phyloP scores from a whole-genome alignment of 2,113 vertebrate genomes.

The Pantherophis guttatus region DNA sequence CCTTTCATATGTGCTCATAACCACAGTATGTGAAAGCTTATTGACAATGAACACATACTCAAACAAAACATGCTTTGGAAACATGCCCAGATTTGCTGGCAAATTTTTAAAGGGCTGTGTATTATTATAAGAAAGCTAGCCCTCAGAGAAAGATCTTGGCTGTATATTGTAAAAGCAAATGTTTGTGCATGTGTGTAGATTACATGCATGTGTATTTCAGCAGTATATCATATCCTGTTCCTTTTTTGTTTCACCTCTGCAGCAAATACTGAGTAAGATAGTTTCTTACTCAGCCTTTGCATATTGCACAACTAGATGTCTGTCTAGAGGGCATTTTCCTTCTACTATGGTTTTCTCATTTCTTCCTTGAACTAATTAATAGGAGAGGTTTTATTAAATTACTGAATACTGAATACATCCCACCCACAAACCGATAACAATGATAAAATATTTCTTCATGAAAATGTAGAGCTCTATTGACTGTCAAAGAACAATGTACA shows the following conservation, averaged over 20 bases:
- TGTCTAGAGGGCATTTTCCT: constrained; percentile 31
- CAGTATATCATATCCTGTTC: background rate
- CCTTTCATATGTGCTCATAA: constrained; percentile 29
- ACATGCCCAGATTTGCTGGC: constrained; percentile 2
- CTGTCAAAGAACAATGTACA: constrained; percentile 2
- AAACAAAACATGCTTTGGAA: constrained; percentile 40
- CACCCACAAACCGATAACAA: background rate
- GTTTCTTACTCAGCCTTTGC: background rate
- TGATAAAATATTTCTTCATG: constrained; percentile 1
- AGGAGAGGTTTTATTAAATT: constrained; percentile 28
- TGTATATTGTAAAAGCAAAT: constrained; percentile 32
- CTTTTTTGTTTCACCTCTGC: constrained; percentile 27
- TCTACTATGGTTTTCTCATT: constrained; percentile 35
- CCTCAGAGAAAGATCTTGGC: constrained; percentile 30
- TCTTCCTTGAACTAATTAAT: constrained; percentile 28
- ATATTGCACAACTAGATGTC: constrained; percentile 1
- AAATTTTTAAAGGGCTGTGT: constrained; percentile 7
- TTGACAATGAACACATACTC: constrained; percentile 20
- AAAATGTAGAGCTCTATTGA: background rate
- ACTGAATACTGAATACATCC: constrained; percentile 52
- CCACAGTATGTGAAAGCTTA: constrained; percentile 12
- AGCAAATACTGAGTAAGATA: constrained; percentile 11
- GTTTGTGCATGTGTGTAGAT: constrained; percentile 10
- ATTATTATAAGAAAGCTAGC: constrained; percentile 48
- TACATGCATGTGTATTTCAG: constrained; percentile 23